These are phyloP conservation scores for Macquaria ambigua DNA, from an alignment of 2,113 vertebrate genomes.

Conservation along the genomic window DNA sequence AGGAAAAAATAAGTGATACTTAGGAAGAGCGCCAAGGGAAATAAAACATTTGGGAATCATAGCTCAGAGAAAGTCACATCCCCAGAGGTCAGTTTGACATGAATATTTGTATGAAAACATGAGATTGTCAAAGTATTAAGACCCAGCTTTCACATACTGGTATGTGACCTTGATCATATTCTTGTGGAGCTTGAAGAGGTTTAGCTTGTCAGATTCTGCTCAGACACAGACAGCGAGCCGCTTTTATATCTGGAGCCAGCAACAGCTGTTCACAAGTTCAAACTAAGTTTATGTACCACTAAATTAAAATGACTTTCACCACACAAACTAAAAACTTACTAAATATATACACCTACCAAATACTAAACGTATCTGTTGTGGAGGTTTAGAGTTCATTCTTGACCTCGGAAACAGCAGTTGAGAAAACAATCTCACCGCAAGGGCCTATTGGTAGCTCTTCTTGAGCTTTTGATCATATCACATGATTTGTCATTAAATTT, in stretches of 20 bases:
- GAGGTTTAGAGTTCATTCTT: background rate
- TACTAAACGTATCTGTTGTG: background rate
- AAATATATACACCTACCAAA: background rate
- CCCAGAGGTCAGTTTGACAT: slow-evolving; percentile 50
- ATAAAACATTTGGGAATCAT: slow-evolving; percentile 57
- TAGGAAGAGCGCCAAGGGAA: slow-evolving; percentile 58
- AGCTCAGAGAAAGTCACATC: slow-evolving; percentile 42
- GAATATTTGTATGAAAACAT: slow-evolving; percentile 49
- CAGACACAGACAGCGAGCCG: background rate
- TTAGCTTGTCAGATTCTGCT: background rate
- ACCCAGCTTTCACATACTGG: slow-evolving; percentile 32
- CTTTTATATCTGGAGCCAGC: slow-evolving; percentile 12
- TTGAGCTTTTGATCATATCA: too few relatives aligned
- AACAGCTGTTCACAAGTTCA: background rate
- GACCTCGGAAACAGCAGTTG: background rate
- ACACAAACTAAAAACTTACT: background rate
- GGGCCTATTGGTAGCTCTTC: background rate
- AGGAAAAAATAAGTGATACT: slow-evolving; percentile 63
- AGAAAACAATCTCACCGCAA: slow-evolving; percentile 4
- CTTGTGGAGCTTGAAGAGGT: slow-evolving; percentile 10
- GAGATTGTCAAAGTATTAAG: slow-evolving; percentile 26
- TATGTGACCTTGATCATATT: slow-evolving; percentile 53
- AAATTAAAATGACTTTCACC: background rate
- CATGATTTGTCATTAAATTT: background rate
- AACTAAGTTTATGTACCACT: background rate